Evolutionary conservation across 2,797 vertebrate genomes (phyloP).

Genomic region (Caiman crocodilus): DNA sequence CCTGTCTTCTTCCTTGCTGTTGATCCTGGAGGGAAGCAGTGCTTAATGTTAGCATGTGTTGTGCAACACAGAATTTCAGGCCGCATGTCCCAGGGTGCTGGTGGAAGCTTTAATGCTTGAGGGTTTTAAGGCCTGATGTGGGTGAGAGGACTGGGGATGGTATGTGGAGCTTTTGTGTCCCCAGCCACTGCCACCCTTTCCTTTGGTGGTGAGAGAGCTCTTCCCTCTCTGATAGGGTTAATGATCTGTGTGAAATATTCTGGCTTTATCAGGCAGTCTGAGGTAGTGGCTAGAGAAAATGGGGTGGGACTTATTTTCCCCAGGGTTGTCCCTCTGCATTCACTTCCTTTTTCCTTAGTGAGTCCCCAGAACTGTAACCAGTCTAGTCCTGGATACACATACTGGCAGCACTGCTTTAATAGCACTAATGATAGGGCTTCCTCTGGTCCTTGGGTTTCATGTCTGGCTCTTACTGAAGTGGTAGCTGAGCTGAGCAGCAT

Average conservation of each 20-base stretch:
- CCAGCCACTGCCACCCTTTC: background rate
- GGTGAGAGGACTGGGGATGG: rapidly evolving
- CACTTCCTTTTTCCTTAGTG: background rate
- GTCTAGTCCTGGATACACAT: background rate
- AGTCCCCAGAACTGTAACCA: background rate
- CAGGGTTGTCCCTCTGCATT: background rate
- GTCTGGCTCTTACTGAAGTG: rapidly evolving
- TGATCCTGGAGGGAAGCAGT: background rate
- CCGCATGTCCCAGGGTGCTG: rapidly evolving
- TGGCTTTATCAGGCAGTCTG: background rate
- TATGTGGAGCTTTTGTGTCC: background rate
- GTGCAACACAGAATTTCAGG: background rate
- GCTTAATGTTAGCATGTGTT: background rate
- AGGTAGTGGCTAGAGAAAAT: background rate
- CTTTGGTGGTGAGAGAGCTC: background rate
- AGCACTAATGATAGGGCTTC: background rate
- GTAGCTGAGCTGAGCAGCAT: background rate
- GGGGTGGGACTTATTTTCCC: background rate
- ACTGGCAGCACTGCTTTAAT: background rate
- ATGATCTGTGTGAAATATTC: background rate
- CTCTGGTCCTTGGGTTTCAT: background rate
- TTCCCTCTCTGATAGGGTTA: background rate
- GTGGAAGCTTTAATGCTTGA: background rate
- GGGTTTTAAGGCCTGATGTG: rapidly evolving
- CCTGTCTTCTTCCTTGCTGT: rapidly evolving